Evolutionary conservation across 2,888 invertebrate genomes (phyloP).

Genomic region (Dicyrtomina minuta): DNA sequence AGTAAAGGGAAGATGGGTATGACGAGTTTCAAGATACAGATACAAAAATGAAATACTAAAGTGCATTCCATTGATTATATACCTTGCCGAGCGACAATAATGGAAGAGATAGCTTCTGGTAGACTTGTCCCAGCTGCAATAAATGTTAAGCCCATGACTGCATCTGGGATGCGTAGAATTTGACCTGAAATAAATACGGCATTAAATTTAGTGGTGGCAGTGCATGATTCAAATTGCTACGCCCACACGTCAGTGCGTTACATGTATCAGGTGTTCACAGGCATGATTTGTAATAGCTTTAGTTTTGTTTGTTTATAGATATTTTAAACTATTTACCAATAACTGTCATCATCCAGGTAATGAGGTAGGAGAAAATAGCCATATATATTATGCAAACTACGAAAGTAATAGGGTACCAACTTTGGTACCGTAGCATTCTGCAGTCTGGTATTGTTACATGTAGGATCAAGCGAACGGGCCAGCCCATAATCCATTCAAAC

Average conservation of each 20-base stretch:
- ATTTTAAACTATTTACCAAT: constrained; percentile 65
- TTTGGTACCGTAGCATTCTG: constrained; percentile 58
- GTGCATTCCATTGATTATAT: no score
- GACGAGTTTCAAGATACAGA: no score
- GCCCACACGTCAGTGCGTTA: no score
- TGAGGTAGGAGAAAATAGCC: constrained; percentile 77
- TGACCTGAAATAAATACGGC: constrained; percentile 10
- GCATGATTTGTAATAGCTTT: no score
- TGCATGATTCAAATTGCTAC: no score
- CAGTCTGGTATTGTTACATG: constrained; percentile 72
- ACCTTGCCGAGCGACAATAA: constrained; percentile 78
- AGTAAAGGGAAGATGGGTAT: no score
- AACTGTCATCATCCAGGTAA: constrained; percentile 89
- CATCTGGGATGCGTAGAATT: constrained; percentile 77
- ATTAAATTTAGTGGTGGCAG: constrained; percentile 10
- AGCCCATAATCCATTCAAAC: constrained; percentile 71
- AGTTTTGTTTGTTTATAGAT: background rate
- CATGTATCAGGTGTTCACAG: no score
- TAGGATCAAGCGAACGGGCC: constrained; percentile 82
- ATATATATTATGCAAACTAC: constrained; percentile 85
- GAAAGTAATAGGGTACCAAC: constrained; percentile 74
- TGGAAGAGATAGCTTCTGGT: constrained; percentile 85
- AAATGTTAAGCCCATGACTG: constrained; percentile 70
- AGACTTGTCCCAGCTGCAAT: constrained; percentile 86
- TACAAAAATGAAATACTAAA: no score